Evolutionary conservation across 2,888 invertebrate genomes (phyloP).

Genomic region (Drosophila kuntzei): DNA sequence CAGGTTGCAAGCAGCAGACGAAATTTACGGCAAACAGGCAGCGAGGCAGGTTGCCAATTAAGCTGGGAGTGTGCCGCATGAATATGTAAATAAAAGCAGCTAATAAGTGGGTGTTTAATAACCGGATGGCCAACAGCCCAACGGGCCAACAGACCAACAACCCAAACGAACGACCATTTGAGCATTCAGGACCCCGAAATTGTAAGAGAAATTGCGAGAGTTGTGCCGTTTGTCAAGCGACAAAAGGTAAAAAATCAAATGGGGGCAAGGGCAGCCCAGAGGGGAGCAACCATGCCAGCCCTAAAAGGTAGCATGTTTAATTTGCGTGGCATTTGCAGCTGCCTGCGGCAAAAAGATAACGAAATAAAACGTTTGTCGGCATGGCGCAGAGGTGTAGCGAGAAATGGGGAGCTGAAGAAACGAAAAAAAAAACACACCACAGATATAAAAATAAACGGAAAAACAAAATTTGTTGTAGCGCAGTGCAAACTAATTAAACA

Average conservation of each 20-base stretch:
- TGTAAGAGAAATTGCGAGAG: slow-evolving; percentile 47
- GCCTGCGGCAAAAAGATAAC: slow-evolving; percentile 85
- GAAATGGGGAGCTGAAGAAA: neutral
- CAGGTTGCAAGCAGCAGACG: slow-evolving; percentile 69
- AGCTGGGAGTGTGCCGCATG: slow-evolving; percentile 76
- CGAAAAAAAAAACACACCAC: slow-evolving; percentile 4
- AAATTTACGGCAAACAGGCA: slow-evolving; percentile 60
- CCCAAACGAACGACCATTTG: slow-evolving; percentile 15
- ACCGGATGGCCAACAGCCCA: slow-evolving; percentile 66
- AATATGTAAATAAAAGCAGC: slow-evolving; percentile 83
- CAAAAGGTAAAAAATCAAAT: slow-evolving; percentile 69
- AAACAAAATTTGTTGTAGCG: slow-evolving; percentile 55
- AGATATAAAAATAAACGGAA: slow-evolving; percentile 16
- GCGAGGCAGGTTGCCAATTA: slow-evolving; percentile 68
- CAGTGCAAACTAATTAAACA: slow-evolving; percentile 80
- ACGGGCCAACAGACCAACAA: slow-evolving; percentile 19
- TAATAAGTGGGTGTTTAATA: slow-evolving; percentile 85
- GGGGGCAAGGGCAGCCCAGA: slow-evolving; percentile 39
- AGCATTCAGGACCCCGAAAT: slow-evolving; percentile 39
- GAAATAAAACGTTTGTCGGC: slow-evolving; percentile 82
- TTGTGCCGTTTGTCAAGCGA: slow-evolving; percentile 65
- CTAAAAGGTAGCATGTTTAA: slow-evolving; percentile 82
- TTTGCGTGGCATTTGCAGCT: slow-evolving; percentile 84
- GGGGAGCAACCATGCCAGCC: slow-evolving; percentile 9
- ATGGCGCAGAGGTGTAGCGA: slow-evolving; percentile 3